A percentile compares a stretch with the other conserved stretches of the same genome.
phyloP scores from a whole-genome alignment of 2,888 invertebrate species.

The Heliconius hortense region DNA sequence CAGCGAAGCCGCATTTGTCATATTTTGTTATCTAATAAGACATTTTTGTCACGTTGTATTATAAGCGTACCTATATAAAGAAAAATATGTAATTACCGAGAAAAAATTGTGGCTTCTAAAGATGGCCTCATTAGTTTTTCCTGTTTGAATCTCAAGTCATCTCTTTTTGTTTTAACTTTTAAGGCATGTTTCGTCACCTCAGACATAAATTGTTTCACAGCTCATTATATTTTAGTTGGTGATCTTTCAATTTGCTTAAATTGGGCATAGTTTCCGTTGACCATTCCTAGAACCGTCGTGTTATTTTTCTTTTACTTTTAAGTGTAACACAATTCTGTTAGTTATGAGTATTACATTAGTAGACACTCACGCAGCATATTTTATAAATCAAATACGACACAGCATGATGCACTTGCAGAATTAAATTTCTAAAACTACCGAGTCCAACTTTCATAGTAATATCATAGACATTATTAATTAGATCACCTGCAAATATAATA shows the following conservation, averaged over 20 bases:
- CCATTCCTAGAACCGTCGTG: not conserved
- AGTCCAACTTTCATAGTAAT: conserved; percentile 3
- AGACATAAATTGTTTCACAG: conserved; percentile 47
- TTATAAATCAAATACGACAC: not conserved
- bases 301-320: not conserved
- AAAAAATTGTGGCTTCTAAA: conserved; percentile 15
- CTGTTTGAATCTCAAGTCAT: conserved; percentile 46
- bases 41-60: conserved; percentile 44
- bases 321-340: not conserved
- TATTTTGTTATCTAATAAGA: conserved; percentile 48
- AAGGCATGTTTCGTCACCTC: conserved; percentile 43
- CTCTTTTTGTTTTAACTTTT: conserved; percentile 40
- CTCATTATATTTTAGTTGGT: conserved; percentile 48
- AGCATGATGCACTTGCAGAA: not conserved
- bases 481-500: conserved; percentile 1
- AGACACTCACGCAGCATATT: not conserved
- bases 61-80: conserved; percentile 13
- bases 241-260: conserved; percentile 39
- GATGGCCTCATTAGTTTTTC: conserved; percentile 47
- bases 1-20: conserved; percentile 54
- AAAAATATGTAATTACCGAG: conserved; percentile 15
- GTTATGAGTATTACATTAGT: no score
- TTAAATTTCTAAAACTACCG: not conserved
- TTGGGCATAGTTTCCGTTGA: conserved; percentile 48
- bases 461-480: not conserved